Evolutionary conservation across 2,888 invertebrate species (phyloP), one percentile per base, ranked within the genome.

Genomic region (Drosophila stalkeri): DNA sequence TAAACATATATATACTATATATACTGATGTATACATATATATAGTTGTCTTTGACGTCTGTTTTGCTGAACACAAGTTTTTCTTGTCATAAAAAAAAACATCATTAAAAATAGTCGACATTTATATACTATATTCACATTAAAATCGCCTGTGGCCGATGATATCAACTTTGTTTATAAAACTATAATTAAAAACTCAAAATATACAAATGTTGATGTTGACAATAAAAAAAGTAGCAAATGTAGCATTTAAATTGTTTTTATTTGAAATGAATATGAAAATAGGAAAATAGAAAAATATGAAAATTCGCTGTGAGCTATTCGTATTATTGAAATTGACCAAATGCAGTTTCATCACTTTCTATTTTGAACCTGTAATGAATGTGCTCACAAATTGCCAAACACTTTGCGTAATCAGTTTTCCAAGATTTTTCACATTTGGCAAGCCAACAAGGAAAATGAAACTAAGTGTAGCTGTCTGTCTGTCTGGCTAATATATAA

Each of bases 291-390:
- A 27, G 2, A 9, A 41, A 35, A 39, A 46, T 23, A 2, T 8
- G 4, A n/a, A 33, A 18, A 55, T 41, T 55, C 6, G 2, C 37
- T n/a, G 18, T 18, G 4, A 20, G 39, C n/a, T 39, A 23, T 16
- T 18, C 44, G 2, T 14, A n/a, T 27, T 20, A 51, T 33, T 51
- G 27, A 20, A 63, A 46, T 37, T 27, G 11, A 43, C 44, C 68
- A 35, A 43, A 37, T 18, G 41, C 56, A 54, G 64, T 87, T 85
- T 73, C 72, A 37, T 80, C 75, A 75, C 60, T 49, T 75, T 72
- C 81, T 86, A 82, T 86, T 84, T 82, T 68, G 12, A 56, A 59
- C 27, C 35, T 54, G 27, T 56, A 56, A 56, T 63, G 63, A 77
- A 69, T 73, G 57, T 54, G 44, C 55, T 41, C 65, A 66, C 51